phyloP scores from a whole-genome alignment of 1,140 invertebrate genomes.

The Goniozus legneri region DNA sequence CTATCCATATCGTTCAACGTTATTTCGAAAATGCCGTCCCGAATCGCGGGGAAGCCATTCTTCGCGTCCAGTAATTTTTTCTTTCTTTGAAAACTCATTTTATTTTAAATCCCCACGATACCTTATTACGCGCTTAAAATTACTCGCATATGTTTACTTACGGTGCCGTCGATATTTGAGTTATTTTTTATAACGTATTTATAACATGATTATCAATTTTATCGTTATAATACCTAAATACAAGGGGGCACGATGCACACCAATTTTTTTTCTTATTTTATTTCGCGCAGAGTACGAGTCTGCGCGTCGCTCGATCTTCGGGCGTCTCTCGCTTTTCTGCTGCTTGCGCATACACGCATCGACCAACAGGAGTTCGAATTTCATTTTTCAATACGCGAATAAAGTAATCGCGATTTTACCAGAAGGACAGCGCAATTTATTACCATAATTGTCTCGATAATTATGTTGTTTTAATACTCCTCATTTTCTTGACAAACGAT shows the following conservation, averaged over 20 bases:
- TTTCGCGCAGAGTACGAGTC: conserved; percentile 10
- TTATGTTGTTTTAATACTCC: no score
- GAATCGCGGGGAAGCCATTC: neutral
- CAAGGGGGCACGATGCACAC: conserved; percentile 42
- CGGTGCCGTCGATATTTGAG: conserved; percentile 33
- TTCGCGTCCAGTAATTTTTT: neutral
- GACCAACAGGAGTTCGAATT: no score
- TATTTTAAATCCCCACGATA: neutral
- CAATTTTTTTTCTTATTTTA: conserved; percentile 9
- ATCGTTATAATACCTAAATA: conserved; percentile 51
- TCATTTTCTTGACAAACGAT: no score
- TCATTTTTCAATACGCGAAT: no score
- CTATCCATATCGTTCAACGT: neutral
- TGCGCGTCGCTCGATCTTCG: conserved; percentile 7
- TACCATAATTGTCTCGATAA: no score
- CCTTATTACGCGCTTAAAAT: conserved; percentile 45
- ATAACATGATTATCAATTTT: conserved; percentile 49
- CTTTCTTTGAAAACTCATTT: conserved; percentile 32
- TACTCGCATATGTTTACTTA: conserved; percentile 51
- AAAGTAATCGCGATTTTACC: no score
- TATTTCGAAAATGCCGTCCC: neutral
- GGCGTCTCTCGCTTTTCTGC: conserved; percentile 19
- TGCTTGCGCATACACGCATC: conserved; percentile 19
- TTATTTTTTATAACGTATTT: conserved; percentile 40
- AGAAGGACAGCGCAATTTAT: no score